A percentile compares a stretch with the other conserved stretches of the same genome.
phyloP scores from a whole-genome alignment of 2,113 vertebrate genomes.

The Boulengeromyrus knoepffleri region DNA sequence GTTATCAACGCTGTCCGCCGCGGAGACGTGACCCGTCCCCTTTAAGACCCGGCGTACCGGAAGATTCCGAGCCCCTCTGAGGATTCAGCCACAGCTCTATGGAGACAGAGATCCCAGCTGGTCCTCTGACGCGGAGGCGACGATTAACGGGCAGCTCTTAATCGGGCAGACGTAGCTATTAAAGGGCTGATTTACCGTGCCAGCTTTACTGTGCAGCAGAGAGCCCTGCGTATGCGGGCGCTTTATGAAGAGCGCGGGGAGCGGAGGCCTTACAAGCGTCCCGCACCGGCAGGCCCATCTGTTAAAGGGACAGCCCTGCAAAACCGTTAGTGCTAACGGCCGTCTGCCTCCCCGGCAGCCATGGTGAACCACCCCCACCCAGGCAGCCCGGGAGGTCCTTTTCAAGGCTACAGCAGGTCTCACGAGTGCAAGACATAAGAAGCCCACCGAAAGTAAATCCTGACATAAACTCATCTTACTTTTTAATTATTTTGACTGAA shows the following conservation, averaged over 20 bases:
- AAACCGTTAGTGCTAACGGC: conserved; percentile 49
- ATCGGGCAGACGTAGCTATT: conserved; percentile 38
- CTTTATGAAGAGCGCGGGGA: conserved; percentile 47
- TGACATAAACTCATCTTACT: neutral
- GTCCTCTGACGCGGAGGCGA: conserved; percentile 29
- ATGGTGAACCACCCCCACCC: neutral
- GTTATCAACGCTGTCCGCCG: neutral
- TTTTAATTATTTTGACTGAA: neutral
- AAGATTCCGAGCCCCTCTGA: conserved; percentile 4
- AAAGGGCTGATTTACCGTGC: conserved; percentile 41
- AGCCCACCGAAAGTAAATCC: neutral
- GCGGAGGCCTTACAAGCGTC: conserved; percentile 37
- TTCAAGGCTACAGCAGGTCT: neutral
- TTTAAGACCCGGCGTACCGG: neutral
- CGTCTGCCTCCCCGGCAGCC: conserved; percentile 14
- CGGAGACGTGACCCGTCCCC: neutral
- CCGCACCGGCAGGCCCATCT: conserved; percentile 50
- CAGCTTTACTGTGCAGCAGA: conserved; percentile 44
- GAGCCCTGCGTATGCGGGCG: conserved; percentile 23
- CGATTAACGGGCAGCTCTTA: conserved; percentile 42
- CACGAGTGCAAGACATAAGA: neutral
- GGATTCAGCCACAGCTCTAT: conserved; percentile 10
- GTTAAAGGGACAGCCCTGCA: conserved; percentile 38
- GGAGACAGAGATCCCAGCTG: conserved; percentile 50
- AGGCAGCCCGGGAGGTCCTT: neutral